Base-by-base conservation (phyloP, 2,888 invertebrate species). In the Mesopsocus fuscifrons region DNA sequence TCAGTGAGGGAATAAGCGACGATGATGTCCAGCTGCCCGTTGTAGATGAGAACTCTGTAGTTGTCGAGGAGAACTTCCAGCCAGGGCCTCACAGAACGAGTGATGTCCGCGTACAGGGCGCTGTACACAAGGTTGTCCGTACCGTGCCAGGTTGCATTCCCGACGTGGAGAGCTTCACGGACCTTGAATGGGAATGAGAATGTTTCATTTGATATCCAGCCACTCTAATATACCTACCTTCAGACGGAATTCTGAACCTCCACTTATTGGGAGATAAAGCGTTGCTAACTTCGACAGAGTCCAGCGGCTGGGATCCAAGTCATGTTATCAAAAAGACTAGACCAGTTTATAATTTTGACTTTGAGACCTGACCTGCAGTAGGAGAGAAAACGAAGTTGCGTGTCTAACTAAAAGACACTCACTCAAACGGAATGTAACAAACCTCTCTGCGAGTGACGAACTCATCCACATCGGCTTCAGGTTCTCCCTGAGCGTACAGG, bases 141-240 rank as follows among this genome's bases (percentile, higher is more conserved):
- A 8, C 15, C 31, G 41, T 46, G 16, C 9, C 17, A 47, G 8
- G 31, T 18, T 15, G 35, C n/a, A 20, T 47, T 43, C 16, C 47
- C 47, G 9, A 46, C 46, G 18, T 46, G 45, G 32, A 47, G 9
- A 17, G 45, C 41, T 33, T 43, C 38, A 13, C 53, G 46, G 6
- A 47, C 44, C 3, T 15, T 5, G n/a, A 38, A 18, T 38, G 4
- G 11, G n/a, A 20, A 38, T 18, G n/a, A 38, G n/a, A 38, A 18
- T 20, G n/a, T n/a, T 38, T 38, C 20, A 18, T 38, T 38, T 33
- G 5, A 15, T 33, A 11, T 11, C 9, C 9, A 30, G 9, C 9
- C 30, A 9, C 30, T 30, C n/a, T 11, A 30, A 11, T 30, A 9
- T 9, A 11, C 30, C 30, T 30, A 11, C 26, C 26, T 26, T 6